Conservation (phyloP, 2,113 vertebrate species). For the Vimba vimba region DNA sequence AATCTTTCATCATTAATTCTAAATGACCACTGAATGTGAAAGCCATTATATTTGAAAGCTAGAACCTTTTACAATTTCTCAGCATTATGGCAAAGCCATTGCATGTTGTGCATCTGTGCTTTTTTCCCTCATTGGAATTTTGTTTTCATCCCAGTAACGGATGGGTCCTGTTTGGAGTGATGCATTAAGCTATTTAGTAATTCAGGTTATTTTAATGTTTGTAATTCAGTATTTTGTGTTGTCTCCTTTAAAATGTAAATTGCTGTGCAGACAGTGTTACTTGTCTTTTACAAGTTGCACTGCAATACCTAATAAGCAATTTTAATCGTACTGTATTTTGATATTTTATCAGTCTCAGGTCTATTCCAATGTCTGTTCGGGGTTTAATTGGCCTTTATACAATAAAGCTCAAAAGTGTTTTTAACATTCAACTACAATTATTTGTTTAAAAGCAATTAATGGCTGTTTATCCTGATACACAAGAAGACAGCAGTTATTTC, state of each 20-base stretch:
- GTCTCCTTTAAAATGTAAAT: too few species aligned
- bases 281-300: background rate
- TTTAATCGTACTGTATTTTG: background rate
- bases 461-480: background rate
- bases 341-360: slow-evolving; percentile 2
- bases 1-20: background rate
- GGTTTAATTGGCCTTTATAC: background rate
- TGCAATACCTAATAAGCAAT: background rate
- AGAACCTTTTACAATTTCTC: background rate
- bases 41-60: background rate
- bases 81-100: background rate
- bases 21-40: background rate
- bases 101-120: background rate
- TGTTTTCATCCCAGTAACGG: background rate
- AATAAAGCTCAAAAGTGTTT: background rate
- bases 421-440: background rate
- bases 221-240: background rate
- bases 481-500: background rate
- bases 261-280: background rate
- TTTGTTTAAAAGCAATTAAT: background rate
- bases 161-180: background rate
- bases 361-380: background rate
- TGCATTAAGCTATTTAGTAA: background rate
- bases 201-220: background rate
- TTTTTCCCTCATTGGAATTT: background rate